A percentile compares a stretch with the other conserved stretches of the same genome.
These are phyloP conservation scores for Callosobruchus maculatus DNA, from an alignment of 2,888 invertebrate genomes.

Conservation along the genomic window DNA sequence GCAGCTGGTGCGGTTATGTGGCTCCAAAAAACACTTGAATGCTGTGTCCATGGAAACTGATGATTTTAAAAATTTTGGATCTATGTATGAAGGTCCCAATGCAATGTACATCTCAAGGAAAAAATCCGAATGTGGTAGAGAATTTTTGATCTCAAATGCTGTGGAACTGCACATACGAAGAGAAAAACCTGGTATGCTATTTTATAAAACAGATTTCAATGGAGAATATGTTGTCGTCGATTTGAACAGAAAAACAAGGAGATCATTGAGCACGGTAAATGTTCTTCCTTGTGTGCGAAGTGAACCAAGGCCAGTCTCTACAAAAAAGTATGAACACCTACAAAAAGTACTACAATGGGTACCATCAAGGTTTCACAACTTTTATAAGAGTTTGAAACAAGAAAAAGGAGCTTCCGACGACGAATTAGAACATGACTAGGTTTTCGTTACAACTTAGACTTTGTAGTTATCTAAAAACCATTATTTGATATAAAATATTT, in stretches of 20 bases:
- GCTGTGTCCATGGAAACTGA: slow-evolving; percentile 9
- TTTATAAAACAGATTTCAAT: slow-evolving; percentile 9
- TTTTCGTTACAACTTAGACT: too few relatives aligned
- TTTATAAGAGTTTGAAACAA: slow-evolving; percentile 14
- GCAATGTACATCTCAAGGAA: not conserved
- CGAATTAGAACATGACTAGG: too few relatives aligned
- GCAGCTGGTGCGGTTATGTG: slow-evolving; percentile 9
- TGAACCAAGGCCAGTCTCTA: not conserved
- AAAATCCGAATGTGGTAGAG: not conserved
- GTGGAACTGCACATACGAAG: slow-evolving; percentile 9
- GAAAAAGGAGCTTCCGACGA: too few relatives aligned
- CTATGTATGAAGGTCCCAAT: not conserved
- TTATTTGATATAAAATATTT: too few relatives aligned
- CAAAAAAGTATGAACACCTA: slow-evolving; percentile 7
- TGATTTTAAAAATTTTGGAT: slow-evolving; percentile 7
- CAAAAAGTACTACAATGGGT: slow-evolving; percentile 13
- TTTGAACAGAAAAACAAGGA: not conserved
- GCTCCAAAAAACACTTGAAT: slow-evolving; percentile 1
- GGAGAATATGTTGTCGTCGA: not conserved
- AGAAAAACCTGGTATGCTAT: slow-evolving; percentile 7
- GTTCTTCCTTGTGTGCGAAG: not conserved
- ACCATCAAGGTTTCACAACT: slow-evolving; percentile 10
- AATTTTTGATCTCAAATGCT: slow-evolving; percentile 12
- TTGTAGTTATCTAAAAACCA: too few relatives aligned
- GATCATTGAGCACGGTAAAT: not conserved